Conservation (phyloP, 2,888 invertebrate genomes). For the Eupithecia inturbata region DNA sequence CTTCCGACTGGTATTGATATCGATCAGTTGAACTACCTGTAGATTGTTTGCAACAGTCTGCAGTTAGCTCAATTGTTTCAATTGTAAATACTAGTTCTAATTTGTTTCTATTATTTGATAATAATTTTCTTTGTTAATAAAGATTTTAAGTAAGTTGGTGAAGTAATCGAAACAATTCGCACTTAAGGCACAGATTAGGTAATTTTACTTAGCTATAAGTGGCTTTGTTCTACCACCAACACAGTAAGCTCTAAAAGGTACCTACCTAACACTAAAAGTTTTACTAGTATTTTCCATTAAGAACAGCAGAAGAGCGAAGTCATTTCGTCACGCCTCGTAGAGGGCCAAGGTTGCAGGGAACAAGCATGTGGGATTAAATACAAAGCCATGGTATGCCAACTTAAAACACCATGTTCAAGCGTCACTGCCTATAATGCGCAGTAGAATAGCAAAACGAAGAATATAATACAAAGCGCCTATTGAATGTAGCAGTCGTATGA, state of each 20-base stretch:
- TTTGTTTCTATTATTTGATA: no score
- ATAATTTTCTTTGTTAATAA: no score
- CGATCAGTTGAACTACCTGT: no score
- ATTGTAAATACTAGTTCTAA: no score
- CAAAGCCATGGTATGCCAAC: slow-evolving; percentile 10
- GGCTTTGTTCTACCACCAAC: neutral
- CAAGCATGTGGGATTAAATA: slow-evolving; percentile 29
- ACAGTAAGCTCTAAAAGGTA: slow-evolving; percentile 5
- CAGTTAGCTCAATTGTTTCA: no score
- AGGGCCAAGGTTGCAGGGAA: slow-evolving; percentile 24
- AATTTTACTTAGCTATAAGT: no score
- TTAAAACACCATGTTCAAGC: neutral
- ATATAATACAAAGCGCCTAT: slow-evolving; percentile 11
- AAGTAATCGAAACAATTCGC: neutral
- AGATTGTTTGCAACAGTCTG: no score
- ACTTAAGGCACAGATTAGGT: no score
- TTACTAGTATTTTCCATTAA: slow-evolving; percentile 76
- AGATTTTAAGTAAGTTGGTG: neutral
- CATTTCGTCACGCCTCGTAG: slow-evolving; percentile 52
- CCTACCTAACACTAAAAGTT: slow-evolving; percentile 1
- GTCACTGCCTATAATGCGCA: neutral
- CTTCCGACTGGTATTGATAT: no score
- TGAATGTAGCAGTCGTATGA: slow-evolving; percentile 27
- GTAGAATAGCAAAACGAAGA: slow-evolving; percentile 16
- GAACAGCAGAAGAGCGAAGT: slow-evolving; percentile 47